Conservation (phyloP, 1,140 invertebrate genomes). For the Aphaenogaster rudis region DNA sequence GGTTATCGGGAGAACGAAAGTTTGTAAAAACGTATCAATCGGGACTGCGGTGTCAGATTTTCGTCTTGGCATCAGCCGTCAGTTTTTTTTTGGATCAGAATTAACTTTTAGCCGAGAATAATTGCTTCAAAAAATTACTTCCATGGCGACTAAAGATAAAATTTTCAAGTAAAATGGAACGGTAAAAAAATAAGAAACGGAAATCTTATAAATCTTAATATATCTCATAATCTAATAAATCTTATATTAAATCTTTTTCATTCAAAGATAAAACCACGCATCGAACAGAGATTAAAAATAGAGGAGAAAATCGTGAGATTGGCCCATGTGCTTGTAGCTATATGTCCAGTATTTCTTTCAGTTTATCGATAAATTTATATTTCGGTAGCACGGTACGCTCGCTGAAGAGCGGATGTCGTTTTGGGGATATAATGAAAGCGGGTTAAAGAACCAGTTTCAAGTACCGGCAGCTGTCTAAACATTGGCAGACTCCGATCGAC, state of each 20-base stretch:
- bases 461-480: slow-evolving; percentile 78
- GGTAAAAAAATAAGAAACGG: background rate
- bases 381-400: slow-evolving; percentile 20
- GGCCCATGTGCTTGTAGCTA: background rate
- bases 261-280: background rate
- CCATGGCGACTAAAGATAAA: background rate
- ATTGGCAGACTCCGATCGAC: slow-evolving; percentile 62
- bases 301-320: background rate
- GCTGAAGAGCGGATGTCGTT: slow-evolving; percentile 69
- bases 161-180: background rate
- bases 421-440: slow-evolving; percentile 60
- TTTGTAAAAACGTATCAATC: slow-evolving; percentile 24
- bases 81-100: background rate
- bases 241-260: background rate
- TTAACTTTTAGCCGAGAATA: background rate
- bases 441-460: slow-evolving; percentile 75
- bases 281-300: background rate
- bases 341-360: background rate
- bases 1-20: background rate
- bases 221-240: too few species aligned
- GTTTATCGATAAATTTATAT: slow-evolving; percentile 51
- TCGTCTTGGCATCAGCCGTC: background rate
- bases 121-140: background rate
- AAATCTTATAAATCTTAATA: too few species aligned
- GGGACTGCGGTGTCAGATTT: background rate